phyloP scores from a whole-genome alignment of 2,113 vertebrate species.

The Thalassarche chlororhynchos region DNA sequence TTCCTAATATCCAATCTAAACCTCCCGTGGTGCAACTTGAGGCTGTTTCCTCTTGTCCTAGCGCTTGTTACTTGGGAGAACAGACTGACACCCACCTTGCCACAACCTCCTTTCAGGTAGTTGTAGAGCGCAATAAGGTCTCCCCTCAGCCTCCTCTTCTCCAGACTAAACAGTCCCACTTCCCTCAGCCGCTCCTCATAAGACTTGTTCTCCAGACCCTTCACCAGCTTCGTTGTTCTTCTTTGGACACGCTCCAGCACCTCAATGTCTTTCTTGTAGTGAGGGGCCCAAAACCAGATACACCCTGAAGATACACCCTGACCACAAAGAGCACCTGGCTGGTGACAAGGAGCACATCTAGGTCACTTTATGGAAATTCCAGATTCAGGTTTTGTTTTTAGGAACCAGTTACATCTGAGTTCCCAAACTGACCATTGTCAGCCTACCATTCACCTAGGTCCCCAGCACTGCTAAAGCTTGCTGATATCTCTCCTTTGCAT shows the following conservation, averaged over 20 bases:
- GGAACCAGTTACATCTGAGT: neutral
- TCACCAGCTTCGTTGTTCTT: neutral
- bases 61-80: too few relatives aligned
- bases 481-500: neutral
- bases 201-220: neutral
- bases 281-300: neutral
- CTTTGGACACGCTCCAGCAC: neutral
- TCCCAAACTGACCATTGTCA: neutral
- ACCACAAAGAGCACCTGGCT: neutral
- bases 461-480: neutral
- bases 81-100: too few relatives aligned
- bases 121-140: neutral
- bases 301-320: neutral
- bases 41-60: too few relatives aligned
- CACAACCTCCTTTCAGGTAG: too few relatives aligned
- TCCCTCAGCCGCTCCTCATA: rapidly evolving
- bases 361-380: neutral
- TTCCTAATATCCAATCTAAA: too few relatives aligned
- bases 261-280: neutral
- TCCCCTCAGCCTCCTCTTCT: neutral
- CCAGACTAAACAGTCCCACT: neutral
- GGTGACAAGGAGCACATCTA: neutral
- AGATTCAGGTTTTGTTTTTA: neutral
- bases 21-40: too few relatives aligned
- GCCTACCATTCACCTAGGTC: too few relatives aligned